Evolutionary conservation across 2,888 invertebrate species (phyloP).

Genomic region (Mythimna vitellina): DNA sequence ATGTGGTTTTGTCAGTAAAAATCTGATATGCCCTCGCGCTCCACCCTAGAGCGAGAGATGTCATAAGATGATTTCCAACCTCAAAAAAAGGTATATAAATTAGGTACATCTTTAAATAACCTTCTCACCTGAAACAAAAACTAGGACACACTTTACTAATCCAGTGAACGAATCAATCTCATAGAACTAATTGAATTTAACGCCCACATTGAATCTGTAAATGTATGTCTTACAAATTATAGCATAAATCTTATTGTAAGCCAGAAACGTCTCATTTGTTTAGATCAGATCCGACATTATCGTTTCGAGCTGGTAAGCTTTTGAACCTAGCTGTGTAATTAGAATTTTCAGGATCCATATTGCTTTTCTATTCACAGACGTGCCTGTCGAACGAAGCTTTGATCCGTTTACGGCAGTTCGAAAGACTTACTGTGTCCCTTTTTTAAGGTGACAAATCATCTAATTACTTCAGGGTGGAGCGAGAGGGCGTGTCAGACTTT

Average conservation of each 20-base stretch:
- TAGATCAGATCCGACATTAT: slow-evolving; percentile 8
- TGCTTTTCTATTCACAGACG: too few species aligned
- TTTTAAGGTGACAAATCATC: too few species aligned
- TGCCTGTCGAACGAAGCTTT: too few species aligned
- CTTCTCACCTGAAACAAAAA: not conserved
- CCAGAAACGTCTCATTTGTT: slow-evolving; percentile 28
- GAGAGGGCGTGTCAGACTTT: too few species aligned
- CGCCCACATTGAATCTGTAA: slow-evolving; percentile 36
- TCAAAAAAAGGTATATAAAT: not conserved
- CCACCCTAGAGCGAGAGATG: too few species aligned
- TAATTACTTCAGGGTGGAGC: too few species aligned
- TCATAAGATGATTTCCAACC: too few species aligned
- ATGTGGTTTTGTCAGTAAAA: too few species aligned
- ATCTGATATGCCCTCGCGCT: too few species aligned
- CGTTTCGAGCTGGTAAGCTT: not conserved
- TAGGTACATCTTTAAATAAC: not conserved
- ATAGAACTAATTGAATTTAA: slow-evolving; percentile 43
- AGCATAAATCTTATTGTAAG: slow-evolving; percentile 29
- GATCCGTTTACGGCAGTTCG: too few species aligned
- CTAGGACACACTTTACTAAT: slow-evolving; percentile 9
- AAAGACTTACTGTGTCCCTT: too few species aligned
- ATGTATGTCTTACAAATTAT: slow-evolving; percentile 25
- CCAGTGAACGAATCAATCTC: slow-evolving; percentile 29
- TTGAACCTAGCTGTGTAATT: not conserved
- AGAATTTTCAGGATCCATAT: not conserved